Evolutionary conservation across 2,797 vertebrate species (phyloP).

Genomic region (Sparus aurata): DNA sequence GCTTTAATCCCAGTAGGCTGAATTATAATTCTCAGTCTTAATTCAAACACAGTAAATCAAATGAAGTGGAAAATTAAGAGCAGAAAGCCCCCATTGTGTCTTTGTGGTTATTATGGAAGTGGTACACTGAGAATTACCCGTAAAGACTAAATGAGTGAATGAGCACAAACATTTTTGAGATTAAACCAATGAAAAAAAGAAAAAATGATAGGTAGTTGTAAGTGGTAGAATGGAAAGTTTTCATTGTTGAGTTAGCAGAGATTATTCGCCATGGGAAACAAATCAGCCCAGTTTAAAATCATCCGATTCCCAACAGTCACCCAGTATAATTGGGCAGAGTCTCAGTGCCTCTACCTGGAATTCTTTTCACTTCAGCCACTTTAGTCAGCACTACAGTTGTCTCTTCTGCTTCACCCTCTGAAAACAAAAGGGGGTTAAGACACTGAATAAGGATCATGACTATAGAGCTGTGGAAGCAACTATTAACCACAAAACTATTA

Average conservation of each 20-base stretch:
- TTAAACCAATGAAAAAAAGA: constrained; percentile 4
- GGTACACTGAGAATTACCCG: constrained; percentile 36
- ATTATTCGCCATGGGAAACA: constrained; percentile 34
- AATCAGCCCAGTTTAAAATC: constrained; percentile 36
- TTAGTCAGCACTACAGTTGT: constrained; percentile 71
- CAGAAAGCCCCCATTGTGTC: constrained; percentile 47
- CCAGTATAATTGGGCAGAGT: constrained; percentile 47
- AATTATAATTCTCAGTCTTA: constrained; percentile 52
- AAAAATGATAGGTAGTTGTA: constrained; percentile 29
- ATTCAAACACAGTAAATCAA: constrained; percentile 48
- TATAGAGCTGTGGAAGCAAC: constrained; percentile 49
- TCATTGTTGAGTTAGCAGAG: constrained; percentile 54
- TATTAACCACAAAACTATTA: constrained; percentile 25
- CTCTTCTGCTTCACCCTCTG: constrained; percentile 76
- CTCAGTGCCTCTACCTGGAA: constrained; percentile 79
- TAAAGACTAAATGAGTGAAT: constrained; percentile 41
- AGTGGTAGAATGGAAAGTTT: constrained; percentile 43
- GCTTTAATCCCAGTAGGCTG: constrained; percentile 56
- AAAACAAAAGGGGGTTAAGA: constrained; percentile 81
- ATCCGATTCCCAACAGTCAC: constrained; percentile 54
- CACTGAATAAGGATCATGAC: constrained; percentile 58
- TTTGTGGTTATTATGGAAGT: constrained; percentile 47
- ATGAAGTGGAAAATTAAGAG: constrained; percentile 70
- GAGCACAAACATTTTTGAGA: constrained; percentile 23
- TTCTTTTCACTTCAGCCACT: constrained; percentile 75